phyloP scores from a whole-genome alignment of 1,140 invertebrate species.

The Drosophila paulistorum region DNA sequence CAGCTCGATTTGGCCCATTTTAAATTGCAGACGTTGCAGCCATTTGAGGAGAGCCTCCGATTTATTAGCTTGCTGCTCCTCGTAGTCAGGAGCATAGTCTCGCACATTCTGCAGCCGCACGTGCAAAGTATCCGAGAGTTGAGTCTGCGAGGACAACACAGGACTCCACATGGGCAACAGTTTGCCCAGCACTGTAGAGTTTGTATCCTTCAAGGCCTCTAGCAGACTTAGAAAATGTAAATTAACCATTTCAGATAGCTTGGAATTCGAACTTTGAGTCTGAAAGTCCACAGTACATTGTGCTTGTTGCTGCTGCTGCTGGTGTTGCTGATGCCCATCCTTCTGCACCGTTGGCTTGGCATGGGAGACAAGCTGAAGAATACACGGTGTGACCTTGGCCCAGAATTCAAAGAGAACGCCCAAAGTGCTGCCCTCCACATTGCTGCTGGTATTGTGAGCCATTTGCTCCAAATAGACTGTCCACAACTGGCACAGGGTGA shows the following conservation, averaged over 20 bases:
- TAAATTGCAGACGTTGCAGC: slow-evolving; percentile 97
- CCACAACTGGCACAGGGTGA: slow-evolving; percentile 96
- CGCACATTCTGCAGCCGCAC: slow-evolving; percentile 95
- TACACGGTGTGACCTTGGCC: slow-evolving; percentile 97
- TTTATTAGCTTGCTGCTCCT: slow-evolving; percentile 71
- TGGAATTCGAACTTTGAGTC: slow-evolving; percentile 72
- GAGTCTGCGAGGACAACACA: slow-evolving; percentile 92
- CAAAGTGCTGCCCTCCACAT: slow-evolving; percentile 89
- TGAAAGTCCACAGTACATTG: slow-evolving; percentile 59
- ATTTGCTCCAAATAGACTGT: slow-evolving; percentile 98
- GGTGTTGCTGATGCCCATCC: slow-evolving; percentile 30
- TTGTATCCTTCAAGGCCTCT: slow-evolving; percentile 97
- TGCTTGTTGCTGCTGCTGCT: background rate
- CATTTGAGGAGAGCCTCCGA: slow-evolving; percentile 88
- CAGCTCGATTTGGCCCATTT: slow-evolving; percentile 98
- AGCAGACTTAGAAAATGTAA: slow-evolving; percentile 97
- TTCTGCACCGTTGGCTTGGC: slow-evolving; percentile 89
- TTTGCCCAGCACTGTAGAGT: slow-evolving; percentile 95
- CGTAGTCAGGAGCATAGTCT: slow-evolving; percentile 87
- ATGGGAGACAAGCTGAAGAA: slow-evolving; percentile 96
- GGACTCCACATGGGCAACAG: slow-evolving; percentile 94
- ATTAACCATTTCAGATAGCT: slow-evolving; percentile 98
- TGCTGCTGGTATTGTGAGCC: slow-evolving; percentile 87
- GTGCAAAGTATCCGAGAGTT: slow-evolving; percentile 95
- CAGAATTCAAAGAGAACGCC: slow-evolving; percentile 98